Evolutionary conservation across 2,797 vertebrate genomes (phyloP).

Genomic region (Dryobates pubescens): DNA sequence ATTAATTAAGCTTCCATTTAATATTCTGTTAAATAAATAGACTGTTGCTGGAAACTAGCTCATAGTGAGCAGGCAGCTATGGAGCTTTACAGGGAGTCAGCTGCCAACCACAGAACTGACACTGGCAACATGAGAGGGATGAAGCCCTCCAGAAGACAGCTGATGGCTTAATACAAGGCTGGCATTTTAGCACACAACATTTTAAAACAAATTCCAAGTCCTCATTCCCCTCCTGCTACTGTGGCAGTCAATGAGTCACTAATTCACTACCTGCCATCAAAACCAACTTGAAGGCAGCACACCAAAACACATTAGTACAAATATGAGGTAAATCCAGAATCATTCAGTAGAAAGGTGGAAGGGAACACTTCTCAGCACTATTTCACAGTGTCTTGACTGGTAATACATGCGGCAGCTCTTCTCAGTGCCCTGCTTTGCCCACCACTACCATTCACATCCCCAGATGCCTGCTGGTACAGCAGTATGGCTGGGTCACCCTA

Average conservation of each 20-base stretch:
- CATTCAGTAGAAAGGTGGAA: background rate
- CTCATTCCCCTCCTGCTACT: background rate
- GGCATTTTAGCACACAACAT: background rate
- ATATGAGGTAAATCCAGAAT: background rate
- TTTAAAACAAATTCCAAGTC: background rate
- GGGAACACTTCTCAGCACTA: background rate
- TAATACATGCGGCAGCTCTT: background rate
- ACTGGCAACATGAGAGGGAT: background rate
- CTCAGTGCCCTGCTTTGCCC: background rate
- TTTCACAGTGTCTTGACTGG: background rate
- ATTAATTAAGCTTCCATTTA: conserved; percentile 55
- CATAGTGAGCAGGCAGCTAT: background rate
- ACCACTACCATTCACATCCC: background rate
- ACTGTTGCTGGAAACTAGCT: background rate
- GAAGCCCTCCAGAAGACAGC: background rate
- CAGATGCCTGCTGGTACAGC: background rate
- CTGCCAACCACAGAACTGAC: background rate
- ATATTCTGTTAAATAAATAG: conserved; percentile 37
- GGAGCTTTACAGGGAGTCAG: background rate
- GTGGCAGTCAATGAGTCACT: background rate
- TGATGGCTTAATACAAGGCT: background rate
- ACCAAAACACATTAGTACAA: background rate
- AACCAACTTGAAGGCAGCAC: background rate
- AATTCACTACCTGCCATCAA: background rate
- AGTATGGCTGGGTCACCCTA: fast-evolving